Base-by-base conservation (phyloP, 2,797 vertebrate species). In the Gymnocypris eckloni region DNA sequence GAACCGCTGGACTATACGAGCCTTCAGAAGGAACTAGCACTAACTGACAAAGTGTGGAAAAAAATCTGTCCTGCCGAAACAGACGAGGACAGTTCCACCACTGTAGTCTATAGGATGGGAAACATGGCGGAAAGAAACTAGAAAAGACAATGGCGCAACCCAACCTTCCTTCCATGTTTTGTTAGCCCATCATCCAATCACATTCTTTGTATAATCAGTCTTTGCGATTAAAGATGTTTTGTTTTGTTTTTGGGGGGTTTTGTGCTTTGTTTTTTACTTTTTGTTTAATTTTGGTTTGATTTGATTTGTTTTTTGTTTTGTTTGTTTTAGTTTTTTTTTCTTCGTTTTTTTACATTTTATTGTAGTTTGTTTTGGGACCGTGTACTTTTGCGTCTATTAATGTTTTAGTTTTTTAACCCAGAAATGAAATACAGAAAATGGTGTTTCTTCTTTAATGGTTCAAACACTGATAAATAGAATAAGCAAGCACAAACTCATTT, bases 21-120 rank as follows among this genome's bases (percentile, higher is more conserved):
- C 93, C 97, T 99, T 92, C 98, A 98, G 94, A 95, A 96, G 93
- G 98, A 98, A 95, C 97, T 99, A 92, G 96, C 97, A 94, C 96
- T 99, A 95, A 97, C 97, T 96, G 97, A 97, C 91, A 97, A 96
- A 92, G 94, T 97, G 66, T 98, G 98, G 97, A 98, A 96, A 97
- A 98, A 97, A 95, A 96, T 99, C 91, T 97, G 96, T 91, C 94
- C 97, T 76, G 92, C 92, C 9, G 97, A 99, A 95, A 96, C 96
- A 88, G 96, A 97, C 91, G 96, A 97, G 95, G 97, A 98, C 96
- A 95, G 95, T 95, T 97, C 97, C 93, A 97, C 96, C 94, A 97
- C 97, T 94, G 91, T 98, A 96, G 97, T 99, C 85, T 99, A 98
- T 98, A 97, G 97, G 95, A 97, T 98, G 97, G 96, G 97, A 95